Evolutionary conservation across 2,888 invertebrate genomes (phyloP), one percentile per base, ranked within the genome.

Genomic region (Oxyteleia sp.): DNA sequence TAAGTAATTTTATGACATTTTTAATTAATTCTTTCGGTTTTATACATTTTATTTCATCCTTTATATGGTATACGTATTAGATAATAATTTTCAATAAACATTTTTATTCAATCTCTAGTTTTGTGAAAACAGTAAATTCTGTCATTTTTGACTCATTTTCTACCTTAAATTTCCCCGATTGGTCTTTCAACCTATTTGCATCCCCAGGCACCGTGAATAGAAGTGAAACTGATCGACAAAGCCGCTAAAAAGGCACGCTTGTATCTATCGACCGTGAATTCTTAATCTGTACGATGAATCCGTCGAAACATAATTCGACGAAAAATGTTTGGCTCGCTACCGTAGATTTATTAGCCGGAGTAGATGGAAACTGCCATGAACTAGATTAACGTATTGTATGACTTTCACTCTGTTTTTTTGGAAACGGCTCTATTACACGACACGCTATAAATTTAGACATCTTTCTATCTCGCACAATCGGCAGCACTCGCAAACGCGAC

Each of bases 261-360:
- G 15, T 75, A 64, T 75, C 75, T 75, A 75, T 75, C 75, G 64
- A 75, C 29, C 49, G 41, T 64, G 43, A 80, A 79, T 38, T 76
- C 29, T 49, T 43, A 64, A 82, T 49, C 38, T 64, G 32, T 59
- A 66, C 57, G 53, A 66, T 53, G 55, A 75, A 63, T 64, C 59
- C 29, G 47, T 78, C 49, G 63, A 45, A 69, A 74, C 38, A 63
- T 57, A 53, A 79, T 78, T 59, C 79, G 79, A 43, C 74, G 45
- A 84, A 82, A 72, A 85, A 63, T 85, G 68, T 85, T 63, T 80
- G 76, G 83, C 68, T 79, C 79, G 78, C 86, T 82, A 82, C 47
- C 64, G 84, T 86, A 87, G 82, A 88, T 85, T 85, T 83, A 84
- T 82, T 88, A 85, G 86, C 75, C 79, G 81, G 69, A 72, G 75